Percentiles rank a stretch among this genome's conserved stretches.
Evolutionary conservation across 2,113 vertebrate genomes (phyloP).

Genomic region (Laticauda colubrina): DNA sequence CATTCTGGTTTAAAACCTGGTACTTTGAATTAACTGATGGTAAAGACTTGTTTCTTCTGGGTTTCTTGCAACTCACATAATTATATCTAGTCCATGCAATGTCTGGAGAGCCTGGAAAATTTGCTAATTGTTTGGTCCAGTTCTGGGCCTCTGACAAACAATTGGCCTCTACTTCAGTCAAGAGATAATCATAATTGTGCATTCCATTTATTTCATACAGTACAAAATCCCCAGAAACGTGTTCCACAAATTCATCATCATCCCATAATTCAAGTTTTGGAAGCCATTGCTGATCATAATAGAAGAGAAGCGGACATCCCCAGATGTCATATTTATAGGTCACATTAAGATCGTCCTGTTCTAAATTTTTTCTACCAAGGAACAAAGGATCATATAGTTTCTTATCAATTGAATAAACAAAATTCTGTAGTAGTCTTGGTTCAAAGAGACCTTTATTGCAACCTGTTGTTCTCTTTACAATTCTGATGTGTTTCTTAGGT

Average conservation of each 20-base stretch:
- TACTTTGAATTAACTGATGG: constrained; percentile 3
- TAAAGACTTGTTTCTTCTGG: background rate
- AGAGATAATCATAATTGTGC: constrained; percentile 10
- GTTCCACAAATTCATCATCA: background rate
- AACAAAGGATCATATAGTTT: background rate
- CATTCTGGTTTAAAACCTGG: background rate
- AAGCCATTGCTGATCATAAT: background rate
- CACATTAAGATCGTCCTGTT: background rate
- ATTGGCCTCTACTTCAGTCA: background rate
- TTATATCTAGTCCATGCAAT: background rate
- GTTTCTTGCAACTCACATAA: background rate
- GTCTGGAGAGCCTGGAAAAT: background rate
- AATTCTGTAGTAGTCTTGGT: background rate
- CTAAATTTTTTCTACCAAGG: background rate
- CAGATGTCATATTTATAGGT: background rate
- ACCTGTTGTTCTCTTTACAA: background rate
- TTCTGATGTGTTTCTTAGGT: constrained; percentile 4
- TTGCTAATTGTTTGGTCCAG: background rate
- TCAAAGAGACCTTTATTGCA: background rate
- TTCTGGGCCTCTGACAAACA: constrained; percentile 16
- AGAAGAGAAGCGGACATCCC: background rate
- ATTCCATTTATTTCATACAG: constrained; percentile 7
- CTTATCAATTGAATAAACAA: background rate
- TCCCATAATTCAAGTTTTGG: background rate
- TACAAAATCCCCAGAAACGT: background rate